Evolutionary conservation across 2,888 invertebrate genomes (phyloP), one percentile per base, ranked within the genome.

Genomic region (Drosophila paramelanica): DNA sequence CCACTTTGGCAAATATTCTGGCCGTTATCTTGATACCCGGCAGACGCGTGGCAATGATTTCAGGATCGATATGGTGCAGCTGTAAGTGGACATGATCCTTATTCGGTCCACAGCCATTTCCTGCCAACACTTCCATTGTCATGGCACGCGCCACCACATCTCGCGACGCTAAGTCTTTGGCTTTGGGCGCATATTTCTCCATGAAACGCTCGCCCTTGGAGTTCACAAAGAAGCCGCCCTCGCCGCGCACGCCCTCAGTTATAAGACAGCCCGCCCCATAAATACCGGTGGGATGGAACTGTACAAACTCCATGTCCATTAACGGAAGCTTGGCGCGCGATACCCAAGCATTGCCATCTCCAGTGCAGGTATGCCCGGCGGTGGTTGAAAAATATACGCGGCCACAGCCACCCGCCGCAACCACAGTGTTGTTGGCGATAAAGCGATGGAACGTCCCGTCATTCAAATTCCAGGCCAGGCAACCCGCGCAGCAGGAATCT

Each of bases 1-100:
- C 99, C 8, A 99, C 99, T n/a, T 98, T 99, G 31, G 99, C 98
- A 93, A 99, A 99, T 91, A 99, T 98, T 96, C 97, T 97, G 3
- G 99, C 99, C 0, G 99, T 99, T 93, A 98, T 99, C 0, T 98
- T 97, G 92, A 99, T 99, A 70, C 99, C 99, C 38, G 98, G 98
- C 83, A 98, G 93, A 33, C 96, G 94, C 79, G 94, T 93, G 49
- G 94, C 94, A 73, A 99, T 94, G 91, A 98, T 97, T 69, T 98
- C 97, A 33, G 96, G 95, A 0, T 98, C 98, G 83, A 99, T 93
- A 93, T 99, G 99, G 92, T 98, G 98, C 47, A 99, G 94, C 91
- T 99, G 98, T 1, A 99, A 93, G 92, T 95, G 96, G 2, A 98
- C 97, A 92, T 99, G 98, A 93, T 99, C 99, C 92, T 98, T 98